Percentiles rank a stretch among this genome's conserved stretches.
phyloP scores from a whole-genome alignment of 1,140 invertebrate genomes.

The Trialeurodes vaporariorum region DNA sequence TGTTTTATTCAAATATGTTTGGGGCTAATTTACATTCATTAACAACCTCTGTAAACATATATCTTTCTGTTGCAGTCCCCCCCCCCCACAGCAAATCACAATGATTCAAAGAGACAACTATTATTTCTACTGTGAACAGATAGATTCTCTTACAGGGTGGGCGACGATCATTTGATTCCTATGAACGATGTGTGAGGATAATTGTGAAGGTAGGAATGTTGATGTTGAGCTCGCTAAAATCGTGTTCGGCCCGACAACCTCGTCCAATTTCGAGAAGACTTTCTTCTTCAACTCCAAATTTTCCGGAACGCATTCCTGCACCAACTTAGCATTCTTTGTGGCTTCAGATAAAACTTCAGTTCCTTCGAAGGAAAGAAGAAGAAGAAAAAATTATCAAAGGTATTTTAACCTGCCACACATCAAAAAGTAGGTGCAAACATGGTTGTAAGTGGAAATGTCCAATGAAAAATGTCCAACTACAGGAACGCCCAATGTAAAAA shows the following conservation, averaged over 20 bases:
- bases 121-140: too few relatives aligned
- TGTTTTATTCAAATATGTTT: too few relatives aligned
- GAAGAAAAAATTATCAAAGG: slow-evolving; percentile 8
- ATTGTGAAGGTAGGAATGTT: slow-evolving; percentile 73
- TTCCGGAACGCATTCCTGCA: slow-evolving; percentile 90
- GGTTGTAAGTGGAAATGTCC: too few relatives aligned
- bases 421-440: background rate
- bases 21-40: too few relatives aligned
- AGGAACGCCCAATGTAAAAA: too few relatives aligned
- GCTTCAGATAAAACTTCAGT: slow-evolving; percentile 49
- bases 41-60: too few relatives aligned
- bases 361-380: slow-evolving; percentile 38
- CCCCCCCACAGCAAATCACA: too few relatives aligned
- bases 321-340: slow-evolving; percentile 55
- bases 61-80: too few relatives aligned
- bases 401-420: too few relatives aligned
- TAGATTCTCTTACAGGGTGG: slow-evolving; percentile 81
- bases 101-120: too few relatives aligned
- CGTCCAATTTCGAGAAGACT: slow-evolving; percentile 66
- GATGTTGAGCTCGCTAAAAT: slow-evolving; percentile 86
- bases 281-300: slow-evolving; percentile 71
- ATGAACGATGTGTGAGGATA: slow-evolving; percentile 67
- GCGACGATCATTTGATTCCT: slow-evolving; percentile 63
- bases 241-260: slow-evolving; percentile 52
- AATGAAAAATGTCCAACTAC: too few relatives aligned